Base-by-base conservation (phyloP, 2,888 invertebrate genomes). In the Tortrix viridana region DNA sequence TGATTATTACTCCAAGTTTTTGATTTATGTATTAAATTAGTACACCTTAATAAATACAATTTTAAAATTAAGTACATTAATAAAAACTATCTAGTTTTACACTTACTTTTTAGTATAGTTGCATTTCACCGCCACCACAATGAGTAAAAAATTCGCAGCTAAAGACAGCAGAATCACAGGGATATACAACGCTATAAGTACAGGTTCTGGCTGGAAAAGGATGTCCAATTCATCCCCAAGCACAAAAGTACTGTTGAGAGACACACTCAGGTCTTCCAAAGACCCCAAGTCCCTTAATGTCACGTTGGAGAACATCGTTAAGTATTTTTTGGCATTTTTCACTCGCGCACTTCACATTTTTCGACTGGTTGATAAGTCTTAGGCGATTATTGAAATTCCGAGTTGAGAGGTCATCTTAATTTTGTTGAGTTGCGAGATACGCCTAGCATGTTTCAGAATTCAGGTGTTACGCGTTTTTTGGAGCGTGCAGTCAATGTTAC, bases 81-180 rank as follows among this genome's bases (percentile, higher is more conserved):
- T n/a, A n/a, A n/a, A n/a, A n/a, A n/a, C n/a, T n/a, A n/a, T n/a
- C n/a, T n/a, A n/a, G n/a, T n/a, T n/a, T n/a, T n/a, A n/a, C n/a
- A 82, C 93, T 92, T 84, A 95, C 95, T 94, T 95, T 74, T 95
- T 92, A 74, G 95, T 94, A 71, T 94, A 95, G 68, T 94, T 93
- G 74, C 94, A 95, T 74, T 94, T 95, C 65, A 95, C 92, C 55
- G 95, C 94, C 0, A 95, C 94, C 3, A 94, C 85, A 58, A 95
- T 95, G 1, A 95, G 93, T 9, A 95, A 82, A n/a, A 93, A 85
- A 73, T 95, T 95, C 3, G 95, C 94, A 6, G 93, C 82, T 19
- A 95, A 80, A 0, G 95, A 95, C 50, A 94, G 73, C 16, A 95
- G 71, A 65, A 95, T 94, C 3, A 95, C 89, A 0, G 94, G 94